Evolutionary conservation across 2,797 vertebrate genomes (phyloP).

Genomic region (Takifugu rubripes): DNA sequence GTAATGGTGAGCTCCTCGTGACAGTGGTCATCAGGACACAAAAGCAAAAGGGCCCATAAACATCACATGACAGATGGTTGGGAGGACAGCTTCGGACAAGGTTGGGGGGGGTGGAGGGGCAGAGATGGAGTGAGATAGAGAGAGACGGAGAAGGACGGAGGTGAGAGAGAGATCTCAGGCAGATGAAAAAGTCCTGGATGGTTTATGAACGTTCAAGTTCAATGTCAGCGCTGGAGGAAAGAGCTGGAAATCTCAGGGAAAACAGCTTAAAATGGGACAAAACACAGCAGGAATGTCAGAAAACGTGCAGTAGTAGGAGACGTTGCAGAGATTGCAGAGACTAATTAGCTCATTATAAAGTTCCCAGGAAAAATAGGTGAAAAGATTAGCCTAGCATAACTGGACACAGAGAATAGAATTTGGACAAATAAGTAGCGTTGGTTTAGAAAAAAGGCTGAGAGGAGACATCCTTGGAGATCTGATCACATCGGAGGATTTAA

Average conservation of each 20-base stretch:
- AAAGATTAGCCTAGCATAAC: constrained; percentile 60
- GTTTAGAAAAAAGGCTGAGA: constrained; percentile 17
- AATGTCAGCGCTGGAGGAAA: constrained; percentile 54
- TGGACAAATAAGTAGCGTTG: constrained; percentile 25
- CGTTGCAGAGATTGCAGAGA: too few species aligned
- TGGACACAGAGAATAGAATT: background rate
- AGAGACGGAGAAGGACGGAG: constrained; percentile 59
- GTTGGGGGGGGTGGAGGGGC: constrained; percentile 60
- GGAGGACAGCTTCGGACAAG: constrained; percentile 69
- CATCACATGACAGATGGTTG: constrained; percentile 78
- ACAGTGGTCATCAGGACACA: constrained; percentile 80
- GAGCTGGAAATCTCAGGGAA: constrained; percentile 28
- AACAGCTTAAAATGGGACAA: constrained; percentile 2
- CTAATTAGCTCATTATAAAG: background rate
- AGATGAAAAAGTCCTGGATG: constrained; percentile 55
- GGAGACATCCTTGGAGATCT: constrained; percentile 31
- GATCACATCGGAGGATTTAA: constrained; percentile 48
- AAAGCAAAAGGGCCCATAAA: constrained; percentile 79
- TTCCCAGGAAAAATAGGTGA: constrained; percentile 51
- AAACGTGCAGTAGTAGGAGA: too few species aligned
- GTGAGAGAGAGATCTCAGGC: constrained; percentile 65
- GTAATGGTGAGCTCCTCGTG: constrained; percentile 78
- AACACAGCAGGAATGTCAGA: too few species aligned
- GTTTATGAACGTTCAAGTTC: constrained; percentile 57
- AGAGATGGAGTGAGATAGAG: constrained; percentile 51